These are phyloP conservation scores for Eleginops maclovinus DNA, from an alignment of 2,113 vertebrate genomes.

Conservation along the genomic window DNA sequence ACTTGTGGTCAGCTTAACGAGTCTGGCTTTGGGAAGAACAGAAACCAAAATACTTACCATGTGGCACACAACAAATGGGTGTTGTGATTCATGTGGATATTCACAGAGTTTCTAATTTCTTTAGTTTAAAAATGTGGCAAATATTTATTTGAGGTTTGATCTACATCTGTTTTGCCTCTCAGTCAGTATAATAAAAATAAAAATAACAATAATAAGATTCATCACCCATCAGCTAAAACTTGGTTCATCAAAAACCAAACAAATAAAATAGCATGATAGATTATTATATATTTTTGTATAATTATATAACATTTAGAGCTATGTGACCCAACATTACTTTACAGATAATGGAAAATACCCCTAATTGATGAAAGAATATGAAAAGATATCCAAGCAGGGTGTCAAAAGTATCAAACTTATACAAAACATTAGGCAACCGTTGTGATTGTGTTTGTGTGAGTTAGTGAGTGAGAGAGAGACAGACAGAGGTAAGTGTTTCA, in stretches of 20 bases:
- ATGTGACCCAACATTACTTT: neutral
- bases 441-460: neutral
- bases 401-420: neutral
- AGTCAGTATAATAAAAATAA: neutral
- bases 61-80: conserved; percentile 5
- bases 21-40: conserved; percentile 38
- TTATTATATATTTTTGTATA: neutral
- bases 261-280: neutral
- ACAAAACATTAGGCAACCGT: neutral
- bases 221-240: no score
- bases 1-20: conserved; percentile 31
- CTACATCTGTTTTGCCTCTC: neutral
- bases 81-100: conserved; percentile 10
- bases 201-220: no score
- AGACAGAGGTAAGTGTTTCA: neutral
- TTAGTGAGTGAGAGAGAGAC: neutral
- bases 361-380: neutral
- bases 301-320: neutral
- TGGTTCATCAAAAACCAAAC: neutral
- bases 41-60: conserved; percentile 73
- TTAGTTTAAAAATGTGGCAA: neutral
- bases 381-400: neutral
- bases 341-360: no score
- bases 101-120: neutral
- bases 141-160: neutral